These are phyloP conservation scores for Anthonomus grandis DNA, from an alignment of 1,140 invertebrate species.

Conservation along the genomic window DNA sequence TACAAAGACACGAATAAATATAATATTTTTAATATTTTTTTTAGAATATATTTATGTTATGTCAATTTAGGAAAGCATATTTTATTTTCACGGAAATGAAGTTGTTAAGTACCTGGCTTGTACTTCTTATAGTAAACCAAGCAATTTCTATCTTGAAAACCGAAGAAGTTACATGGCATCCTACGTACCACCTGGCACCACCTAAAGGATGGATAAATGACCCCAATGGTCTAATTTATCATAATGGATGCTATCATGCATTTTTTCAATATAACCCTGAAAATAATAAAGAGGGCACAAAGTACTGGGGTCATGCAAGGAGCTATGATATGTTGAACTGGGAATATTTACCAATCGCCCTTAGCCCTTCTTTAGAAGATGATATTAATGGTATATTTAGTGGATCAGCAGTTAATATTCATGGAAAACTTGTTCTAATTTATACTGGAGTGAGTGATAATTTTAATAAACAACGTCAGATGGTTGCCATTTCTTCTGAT, in stretches of 20 bases:
- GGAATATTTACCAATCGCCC: slow-evolving; percentile 44
- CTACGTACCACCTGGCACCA: slow-evolving; percentile 13
- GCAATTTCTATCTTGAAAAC: no score
- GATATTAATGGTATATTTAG: slow-evolving; percentile 49
- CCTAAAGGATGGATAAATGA: slow-evolving; percentile 18
- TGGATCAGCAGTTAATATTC: slow-evolving; percentile 44
- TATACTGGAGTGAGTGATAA: slow-evolving; percentile 47
- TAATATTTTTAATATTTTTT: no score
- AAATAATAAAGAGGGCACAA: not conserved
- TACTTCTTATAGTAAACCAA: no score
- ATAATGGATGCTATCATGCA: slow-evolving; percentile 13
- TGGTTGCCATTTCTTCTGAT: slow-evolving; percentile 46
- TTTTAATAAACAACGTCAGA: slow-evolving; percentile 46
- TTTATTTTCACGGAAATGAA: no score
- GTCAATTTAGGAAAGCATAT: no score
- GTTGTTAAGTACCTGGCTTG: no score
- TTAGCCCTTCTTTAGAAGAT: slow-evolving; percentile 47
- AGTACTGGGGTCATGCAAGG: slow-evolving; percentile 24
- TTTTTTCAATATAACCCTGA: slow-evolving; percentile 19
- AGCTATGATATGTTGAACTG: slow-evolving; percentile 16
- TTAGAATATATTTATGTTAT: no score
- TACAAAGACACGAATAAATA: no score
- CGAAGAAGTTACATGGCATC: slow-evolving; percentile 6
- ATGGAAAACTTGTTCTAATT: slow-evolving; percentile 45
- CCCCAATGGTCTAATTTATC: slow-evolving; percentile 19